A percentile compares a stretch with the other conserved stretches of the same genome.
Conservation (phyloP, 2,797 vertebrate species). For the Cirrhinus mrigala region DNA sequence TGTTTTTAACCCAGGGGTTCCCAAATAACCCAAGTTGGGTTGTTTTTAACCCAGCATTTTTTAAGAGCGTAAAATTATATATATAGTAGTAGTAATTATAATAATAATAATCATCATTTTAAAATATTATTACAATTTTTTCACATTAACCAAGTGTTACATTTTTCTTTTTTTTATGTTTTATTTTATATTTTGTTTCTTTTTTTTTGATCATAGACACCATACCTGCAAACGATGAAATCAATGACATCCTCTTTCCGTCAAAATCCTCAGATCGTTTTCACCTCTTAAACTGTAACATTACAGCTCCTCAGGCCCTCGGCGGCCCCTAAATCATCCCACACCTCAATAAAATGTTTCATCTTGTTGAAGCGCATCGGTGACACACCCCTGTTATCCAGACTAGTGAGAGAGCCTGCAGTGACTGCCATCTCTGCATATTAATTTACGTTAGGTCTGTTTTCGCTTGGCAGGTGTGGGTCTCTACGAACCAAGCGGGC, state of each 20-base stretch:
- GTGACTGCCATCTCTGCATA: conserved; percentile 64
- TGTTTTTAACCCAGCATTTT: too few species aligned
- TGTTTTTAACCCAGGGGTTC: too few species aligned
- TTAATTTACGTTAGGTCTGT: conserved; percentile 59
- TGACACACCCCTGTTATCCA: conserved; percentile 48
- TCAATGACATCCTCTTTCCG: conserved; percentile 29
- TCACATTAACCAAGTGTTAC: too few species aligned
- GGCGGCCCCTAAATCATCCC: conserved; percentile 45
- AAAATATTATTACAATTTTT: too few species aligned
- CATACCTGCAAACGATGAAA: background rate
- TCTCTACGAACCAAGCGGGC: conserved; percentile 59
- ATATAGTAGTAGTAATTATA: too few species aligned
- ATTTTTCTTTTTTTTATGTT: too few species aligned
- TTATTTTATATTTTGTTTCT: too few species aligned
- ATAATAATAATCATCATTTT: too few species aligned
- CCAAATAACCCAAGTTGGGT: too few species aligned
- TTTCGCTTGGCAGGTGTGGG: conserved; percentile 54
- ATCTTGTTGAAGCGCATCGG: conserved; percentile 38
- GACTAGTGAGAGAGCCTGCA: conserved; percentile 48
- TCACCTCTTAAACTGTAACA: conserved; percentile 44
- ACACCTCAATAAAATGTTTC: conserved; percentile 43
- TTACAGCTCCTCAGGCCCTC: conserved; percentile 15
- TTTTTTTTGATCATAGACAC: background rate
- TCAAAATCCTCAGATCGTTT: conserved; percentile 25
- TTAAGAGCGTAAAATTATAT: too few species aligned